Conservation (phyloP, 2,888 invertebrate genomes). For the Andrena bucephala region DNA sequence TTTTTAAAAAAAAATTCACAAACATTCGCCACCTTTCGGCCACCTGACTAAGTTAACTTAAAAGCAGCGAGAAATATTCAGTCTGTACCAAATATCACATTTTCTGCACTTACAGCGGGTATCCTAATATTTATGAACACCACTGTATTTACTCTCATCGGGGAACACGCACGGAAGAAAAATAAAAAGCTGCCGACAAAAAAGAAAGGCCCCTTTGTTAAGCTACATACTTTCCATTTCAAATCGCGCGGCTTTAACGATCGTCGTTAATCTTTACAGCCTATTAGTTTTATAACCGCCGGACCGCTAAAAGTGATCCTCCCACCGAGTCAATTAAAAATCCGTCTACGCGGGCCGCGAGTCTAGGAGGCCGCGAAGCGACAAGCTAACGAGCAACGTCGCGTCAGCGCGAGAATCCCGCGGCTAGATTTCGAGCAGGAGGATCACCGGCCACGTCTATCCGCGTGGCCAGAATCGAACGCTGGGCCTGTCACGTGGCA, state of each 20-base stretch:
- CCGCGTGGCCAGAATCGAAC: slow-evolving; percentile 40
- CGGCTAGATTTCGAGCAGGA: slow-evolving; percentile 4
- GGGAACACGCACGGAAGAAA: no score
- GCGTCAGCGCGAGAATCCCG: not conserved
- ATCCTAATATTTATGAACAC: no score
- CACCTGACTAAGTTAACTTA: no score
- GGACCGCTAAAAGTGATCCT: slow-evolving; percentile 27
- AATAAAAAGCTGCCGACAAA: no score
- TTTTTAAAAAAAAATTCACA: no score
- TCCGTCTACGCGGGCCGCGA: not conserved
- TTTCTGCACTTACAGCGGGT: no score
- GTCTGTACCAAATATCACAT: no score
- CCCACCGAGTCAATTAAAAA: slow-evolving; percentile 36
- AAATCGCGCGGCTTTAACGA: slow-evolving; percentile 10
- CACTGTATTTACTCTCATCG: no score
- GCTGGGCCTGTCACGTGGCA: slow-evolving; percentile 64
- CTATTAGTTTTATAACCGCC: slow-evolving; percentile 36
- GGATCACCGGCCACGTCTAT: not conserved
- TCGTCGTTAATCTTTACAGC: slow-evolving; percentile 35
- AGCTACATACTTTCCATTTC: not conserved
- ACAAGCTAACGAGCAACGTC: not conserved
- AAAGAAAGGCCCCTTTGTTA: no score
- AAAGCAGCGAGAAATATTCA: no score
- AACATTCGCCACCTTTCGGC: no score
- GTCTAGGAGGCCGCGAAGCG: not conserved